A percentile compares a stretch with the other conserved stretches of the same genome.
phyloP scores from a whole-genome alignment of 2,113 vertebrate genomes.

The Speoplatyrhinus poulsoni region DNA sequence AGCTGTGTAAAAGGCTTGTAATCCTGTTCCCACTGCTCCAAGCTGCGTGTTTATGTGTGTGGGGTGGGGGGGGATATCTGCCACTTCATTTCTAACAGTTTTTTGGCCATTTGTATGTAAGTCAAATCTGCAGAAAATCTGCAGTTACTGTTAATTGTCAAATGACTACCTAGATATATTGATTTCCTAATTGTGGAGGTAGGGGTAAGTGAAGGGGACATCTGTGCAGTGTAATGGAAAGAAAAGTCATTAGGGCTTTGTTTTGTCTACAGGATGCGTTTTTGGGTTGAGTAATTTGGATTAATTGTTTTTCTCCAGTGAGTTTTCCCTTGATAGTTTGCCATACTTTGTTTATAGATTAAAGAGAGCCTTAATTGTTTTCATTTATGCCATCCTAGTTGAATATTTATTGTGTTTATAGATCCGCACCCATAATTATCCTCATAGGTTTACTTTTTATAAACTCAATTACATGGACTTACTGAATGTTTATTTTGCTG shows the following conservation, averaged over 20 bases:
- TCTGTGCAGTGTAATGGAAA: conserved; percentile 17
- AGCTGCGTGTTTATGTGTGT: conserved; percentile 1
- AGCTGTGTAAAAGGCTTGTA: conserved; percentile 60
- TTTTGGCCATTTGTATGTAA: no score
- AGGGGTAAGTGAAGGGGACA: conserved; percentile 19
- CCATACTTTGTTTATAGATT: neutral
- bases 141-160: neutral
- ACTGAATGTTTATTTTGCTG: conserved; percentile 13
- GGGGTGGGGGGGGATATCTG: conserved; percentile 1
- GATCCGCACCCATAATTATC: conserved; percentile 36
- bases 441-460: conserved; percentile 37
- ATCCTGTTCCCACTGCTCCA: conserved; percentile 60
- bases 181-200: conserved; percentile 9
- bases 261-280: conserved; percentile 44
- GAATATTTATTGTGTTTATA: conserved; percentile 40
- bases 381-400: conserved; percentile 68
- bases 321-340: conserved; percentile 40
- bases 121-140: neutral
- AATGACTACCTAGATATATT: conserved; percentile 4
- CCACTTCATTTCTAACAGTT: no score
- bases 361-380: conserved; percentile 31
- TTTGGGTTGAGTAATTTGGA: conserved; percentile 64
- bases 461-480: conserved; percentile 13
- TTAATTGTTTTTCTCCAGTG: conserved; percentile 56
- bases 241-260: conserved; percentile 43